Percentiles rank a stretch among this genome's conserved stretches.
Conservation (phyloP, 2,888 invertebrate species). For the Lucinisca nassula region DNA sequence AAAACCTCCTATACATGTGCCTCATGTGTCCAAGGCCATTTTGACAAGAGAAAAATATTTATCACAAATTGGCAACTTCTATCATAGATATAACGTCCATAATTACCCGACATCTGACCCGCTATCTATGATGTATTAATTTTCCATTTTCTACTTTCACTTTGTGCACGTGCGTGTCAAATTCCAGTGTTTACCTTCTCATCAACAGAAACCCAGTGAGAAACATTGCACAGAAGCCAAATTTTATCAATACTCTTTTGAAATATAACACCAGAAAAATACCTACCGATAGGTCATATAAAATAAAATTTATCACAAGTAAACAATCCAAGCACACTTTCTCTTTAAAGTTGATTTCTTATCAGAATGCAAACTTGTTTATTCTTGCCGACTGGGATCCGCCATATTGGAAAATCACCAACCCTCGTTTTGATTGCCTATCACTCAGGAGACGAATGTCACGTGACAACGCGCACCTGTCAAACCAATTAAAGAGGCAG, state of each 20-base stretch:
- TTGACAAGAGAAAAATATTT: too few species aligned
- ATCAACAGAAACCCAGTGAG: not conserved
- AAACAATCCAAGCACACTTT: constrained; percentile 52
- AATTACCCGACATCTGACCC: constrained; percentile 6
- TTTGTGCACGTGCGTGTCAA: constrained; percentile 64
- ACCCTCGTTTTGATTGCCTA: constrained; percentile 53
- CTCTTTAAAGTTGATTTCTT: constrained; percentile 52
- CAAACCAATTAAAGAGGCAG: constrained; percentile 24
- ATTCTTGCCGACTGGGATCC: constrained; percentile 73
- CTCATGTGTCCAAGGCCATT: too few species aligned
- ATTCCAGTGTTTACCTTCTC: constrained; percentile 17
- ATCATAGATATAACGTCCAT: not conserved
- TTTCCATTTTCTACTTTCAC: constrained; percentile 58
- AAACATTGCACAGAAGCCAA: constrained; percentile 10
- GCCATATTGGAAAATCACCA: constrained; percentile 74
- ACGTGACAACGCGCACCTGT: constrained; percentile 70
- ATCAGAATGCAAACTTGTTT: constrained; percentile 63
- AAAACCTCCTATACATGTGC: too few species aligned
- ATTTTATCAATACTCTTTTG: not conserved
- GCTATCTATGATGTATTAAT: not conserved
- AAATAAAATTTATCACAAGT: constrained; percentile 18
- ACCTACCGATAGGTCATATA: constrained; percentile 9
- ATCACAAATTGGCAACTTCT: too few species aligned
- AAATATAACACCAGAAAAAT: constrained; percentile 1
- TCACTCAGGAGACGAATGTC: constrained; percentile 64